A percentile compares a stretch with the other conserved stretches of the same genome.
Conservation (phyloP, 2,888 invertebrate species). For the Drosophila villosipedis region DNA sequence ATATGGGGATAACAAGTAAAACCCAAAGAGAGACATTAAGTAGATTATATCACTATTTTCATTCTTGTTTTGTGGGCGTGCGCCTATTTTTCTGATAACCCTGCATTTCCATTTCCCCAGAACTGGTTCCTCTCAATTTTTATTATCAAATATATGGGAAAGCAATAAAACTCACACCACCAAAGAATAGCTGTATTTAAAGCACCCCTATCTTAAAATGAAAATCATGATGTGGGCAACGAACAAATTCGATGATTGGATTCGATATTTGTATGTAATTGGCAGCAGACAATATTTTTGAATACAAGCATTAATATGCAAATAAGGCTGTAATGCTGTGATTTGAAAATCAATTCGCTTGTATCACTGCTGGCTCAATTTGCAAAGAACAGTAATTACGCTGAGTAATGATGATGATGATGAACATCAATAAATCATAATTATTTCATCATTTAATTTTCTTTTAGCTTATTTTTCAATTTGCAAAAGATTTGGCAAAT, state of each 20-base stretch:
- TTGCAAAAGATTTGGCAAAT: constrained; percentile 9
- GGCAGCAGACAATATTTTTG: neutral
- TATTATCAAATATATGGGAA: constrained; percentile 8
- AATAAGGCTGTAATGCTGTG: neutral
- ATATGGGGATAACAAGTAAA: constrained; percentile 21
- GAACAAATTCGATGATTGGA: neutral
- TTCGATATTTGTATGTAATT: neutral
- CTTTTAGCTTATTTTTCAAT: neutral
- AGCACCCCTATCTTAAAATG: neutral
- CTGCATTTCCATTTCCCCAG: constrained; percentile 1
- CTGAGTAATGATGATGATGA: constrained; percentile 7
- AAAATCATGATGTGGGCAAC: neutral
- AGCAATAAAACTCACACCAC: constrained; percentile 3
- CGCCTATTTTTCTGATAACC: constrained; percentile 57
- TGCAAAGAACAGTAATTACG: neutral
- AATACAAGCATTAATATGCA: neutral
- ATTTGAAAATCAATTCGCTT: neutral
- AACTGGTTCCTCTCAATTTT: constrained; percentile 31
- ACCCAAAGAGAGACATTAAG: constrained; percentile 38
- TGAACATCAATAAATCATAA: constrained; percentile 22
- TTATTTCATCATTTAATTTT: constrained; percentile 11
- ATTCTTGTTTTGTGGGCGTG: constrained; percentile 23
- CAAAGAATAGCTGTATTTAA: neutral
- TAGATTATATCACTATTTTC: constrained; percentile 41
- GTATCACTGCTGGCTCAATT: neutral